Evolutionary conservation across 2,888 invertebrate species (phyloP).

Genomic region (Dynastes grantii): DNA sequence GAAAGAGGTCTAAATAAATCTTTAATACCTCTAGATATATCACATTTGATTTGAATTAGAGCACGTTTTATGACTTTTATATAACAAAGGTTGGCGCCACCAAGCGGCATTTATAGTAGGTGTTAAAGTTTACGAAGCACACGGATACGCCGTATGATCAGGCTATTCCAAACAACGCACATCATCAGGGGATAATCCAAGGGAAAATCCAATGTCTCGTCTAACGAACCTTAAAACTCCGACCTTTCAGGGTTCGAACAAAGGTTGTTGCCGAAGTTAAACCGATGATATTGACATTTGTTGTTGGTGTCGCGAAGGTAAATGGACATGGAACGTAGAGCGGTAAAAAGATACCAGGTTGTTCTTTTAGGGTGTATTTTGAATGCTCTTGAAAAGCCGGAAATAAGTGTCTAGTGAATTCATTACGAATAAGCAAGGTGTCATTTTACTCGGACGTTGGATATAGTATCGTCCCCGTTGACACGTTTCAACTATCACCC

Average conservation of each 20-base stretch:
- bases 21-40: constrained; percentile 25
- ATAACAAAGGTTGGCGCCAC: constrained; percentile 47
- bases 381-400: constrained; percentile 17
- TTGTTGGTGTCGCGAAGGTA: constrained; percentile 18
- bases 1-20: not conserved
- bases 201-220: constrained; percentile 17
- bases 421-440: constrained; percentile 37
- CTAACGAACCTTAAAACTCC: constrained; percentile 34
- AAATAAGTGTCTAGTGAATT: constrained; percentile 25
- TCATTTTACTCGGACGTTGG: constrained; percentile 27
- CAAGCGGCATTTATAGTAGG: constrained; percentile 43
- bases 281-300: constrained; percentile 26
- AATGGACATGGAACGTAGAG: not conserved
- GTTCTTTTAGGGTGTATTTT: constrained; percentile 15
- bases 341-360: constrained; percentile 5
- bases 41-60: constrained; percentile 42
- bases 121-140: constrained; percentile 42
- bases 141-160: constrained; percentile 34
- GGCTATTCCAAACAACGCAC: constrained; percentile 22
- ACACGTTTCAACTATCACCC: constrained; percentile 22
- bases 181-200: not conserved
- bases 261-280: constrained; percentile 12
- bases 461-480: constrained; percentile 7
- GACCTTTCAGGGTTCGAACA: constrained; percentile 29
- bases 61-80: constrained; percentile 38